These are phyloP conservation scores for Caenorhabditis auriculariae DNA, from an alignment of 2,888 invertebrate genomes.

Conservation along the genomic window DNA sequence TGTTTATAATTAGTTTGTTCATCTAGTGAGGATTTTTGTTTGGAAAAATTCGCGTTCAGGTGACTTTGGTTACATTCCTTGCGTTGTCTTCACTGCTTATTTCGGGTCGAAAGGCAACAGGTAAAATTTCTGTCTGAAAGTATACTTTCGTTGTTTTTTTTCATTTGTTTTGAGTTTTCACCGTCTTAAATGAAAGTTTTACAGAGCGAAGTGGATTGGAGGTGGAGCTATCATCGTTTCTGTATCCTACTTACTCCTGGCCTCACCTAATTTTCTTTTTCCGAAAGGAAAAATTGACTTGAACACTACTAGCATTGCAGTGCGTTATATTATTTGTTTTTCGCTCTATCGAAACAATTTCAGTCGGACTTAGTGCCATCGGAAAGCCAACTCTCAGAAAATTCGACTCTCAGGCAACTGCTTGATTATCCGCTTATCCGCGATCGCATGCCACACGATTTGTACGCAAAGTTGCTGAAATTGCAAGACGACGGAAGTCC, in stretches of 20 bases:
- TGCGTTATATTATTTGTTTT: conserved; percentile 6
- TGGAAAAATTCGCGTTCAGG: conserved; percentile 31
- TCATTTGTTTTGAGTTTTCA: not conserved
- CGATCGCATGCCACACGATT: conserved; percentile 32
- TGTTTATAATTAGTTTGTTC: too few species aligned
- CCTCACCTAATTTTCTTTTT: conserved; percentile 59
- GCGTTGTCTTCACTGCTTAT: conserved; percentile 60
- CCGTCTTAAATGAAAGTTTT: not conserved
- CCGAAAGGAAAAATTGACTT: conserved; percentile 44
- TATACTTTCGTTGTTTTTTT: not conserved
- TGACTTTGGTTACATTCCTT: conserved; percentile 62
- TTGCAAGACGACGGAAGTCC: conserved; percentile 18
- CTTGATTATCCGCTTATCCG: conserved; percentile 39
- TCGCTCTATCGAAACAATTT: conserved; percentile 3
- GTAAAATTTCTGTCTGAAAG: conserved; percentile 4
- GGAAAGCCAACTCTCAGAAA: conserved; percentile 18
- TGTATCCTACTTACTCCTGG: conserved; percentile 54
- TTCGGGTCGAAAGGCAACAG: conserved; percentile 59
- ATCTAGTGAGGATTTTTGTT: too few species aligned
- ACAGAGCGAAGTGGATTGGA: conserved; percentile 56
- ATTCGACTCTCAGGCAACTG: conserved; percentile 33
- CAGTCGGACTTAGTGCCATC: conserved; percentile 33
- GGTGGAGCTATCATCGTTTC: conserved; percentile 61
- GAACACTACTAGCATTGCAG: conserved; percentile 51
- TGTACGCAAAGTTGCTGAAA: conserved; percentile 13